These are phyloP conservation scores for Dasypolia templi DNA, from an alignment of 2,888 invertebrate genomes.

Conservation along the genomic window DNA sequence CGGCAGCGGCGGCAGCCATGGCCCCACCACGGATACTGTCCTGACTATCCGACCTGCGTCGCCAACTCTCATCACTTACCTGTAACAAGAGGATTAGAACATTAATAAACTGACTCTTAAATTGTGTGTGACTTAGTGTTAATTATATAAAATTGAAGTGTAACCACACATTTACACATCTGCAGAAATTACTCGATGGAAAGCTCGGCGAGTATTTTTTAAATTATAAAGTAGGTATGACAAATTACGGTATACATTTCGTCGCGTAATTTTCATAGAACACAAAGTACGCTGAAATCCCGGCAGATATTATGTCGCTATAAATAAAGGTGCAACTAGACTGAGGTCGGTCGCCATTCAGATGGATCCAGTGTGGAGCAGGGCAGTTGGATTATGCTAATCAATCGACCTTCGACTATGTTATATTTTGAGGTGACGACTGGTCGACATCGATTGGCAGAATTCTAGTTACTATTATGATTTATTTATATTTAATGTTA, in stretches of 20 bases:
- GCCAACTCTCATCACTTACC: conserved; percentile 74
- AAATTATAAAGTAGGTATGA: no score
- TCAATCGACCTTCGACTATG: not conserved
- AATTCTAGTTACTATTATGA: not conserved
- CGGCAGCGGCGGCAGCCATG: conserved; percentile 45
- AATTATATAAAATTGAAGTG: not conserved
- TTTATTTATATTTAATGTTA: no score
- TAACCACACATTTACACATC: not conserved
- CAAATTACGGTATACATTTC: no score
- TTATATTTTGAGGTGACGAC: not conserved
- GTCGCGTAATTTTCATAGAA: not conserved
- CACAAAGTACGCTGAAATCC: no score
- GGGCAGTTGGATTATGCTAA: not conserved
- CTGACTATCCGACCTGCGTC: conserved; percentile 36
- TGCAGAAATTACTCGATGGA: not conserved
- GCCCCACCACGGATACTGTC: conserved; percentile 20
- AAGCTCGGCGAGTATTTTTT: not conserved
- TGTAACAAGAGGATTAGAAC: conserved; percentile 66
- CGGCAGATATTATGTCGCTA: not conserved
- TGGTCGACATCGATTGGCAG: not conserved
- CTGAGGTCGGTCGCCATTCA: not conserved
- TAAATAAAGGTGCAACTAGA: not conserved
- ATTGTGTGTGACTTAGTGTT: not conserved
- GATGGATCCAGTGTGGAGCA: not conserved
- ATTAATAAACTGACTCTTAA: not conserved